Evolutionary conservation across 2,888 invertebrate genomes (phyloP).

Genomic region (Coremacera marginata): DNA sequence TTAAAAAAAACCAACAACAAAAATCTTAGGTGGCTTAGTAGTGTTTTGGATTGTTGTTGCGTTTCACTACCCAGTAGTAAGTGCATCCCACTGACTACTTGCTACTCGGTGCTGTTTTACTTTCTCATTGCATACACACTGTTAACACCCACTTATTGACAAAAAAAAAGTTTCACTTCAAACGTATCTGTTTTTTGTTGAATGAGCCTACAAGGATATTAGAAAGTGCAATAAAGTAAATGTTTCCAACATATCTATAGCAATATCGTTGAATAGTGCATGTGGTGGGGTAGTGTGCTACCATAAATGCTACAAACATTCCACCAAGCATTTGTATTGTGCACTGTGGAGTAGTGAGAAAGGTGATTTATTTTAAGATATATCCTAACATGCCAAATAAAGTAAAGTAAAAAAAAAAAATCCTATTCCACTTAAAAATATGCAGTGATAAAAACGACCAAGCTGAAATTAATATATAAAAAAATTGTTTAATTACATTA

Average conservation of each 20-base stretch:
- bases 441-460: too few species aligned
- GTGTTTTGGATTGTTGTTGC: slow-evolving; percentile 7
- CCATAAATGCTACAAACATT: neutral
- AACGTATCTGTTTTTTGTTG: slow-evolving; percentile 22
- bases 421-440: too few species aligned
- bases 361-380: neutral
- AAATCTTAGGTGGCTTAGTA: neutral
- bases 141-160: neutral
- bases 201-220: slow-evolving; percentile 23
- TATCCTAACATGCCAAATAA: too few species aligned
- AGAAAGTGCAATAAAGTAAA: slow-evolving; percentile 19
- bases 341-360: neutral
- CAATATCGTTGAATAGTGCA: neutral
- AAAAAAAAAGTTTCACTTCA: neutral
- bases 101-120: slow-evolving; percentile 14
- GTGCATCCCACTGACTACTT: neutral
- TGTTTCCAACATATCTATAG: neutral
- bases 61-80: neutral
- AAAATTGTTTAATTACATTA: too few species aligned
- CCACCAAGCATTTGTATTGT: neutral
- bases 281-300: neutral
- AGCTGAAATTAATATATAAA: too few species aligned
- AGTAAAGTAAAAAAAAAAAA: too few species aligned
- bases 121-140: slow-evolving; percentile 19
- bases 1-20: neutral